Conservation (phyloP, 2,888 invertebrate species). For the Caenorhabditis sp. region DNA sequence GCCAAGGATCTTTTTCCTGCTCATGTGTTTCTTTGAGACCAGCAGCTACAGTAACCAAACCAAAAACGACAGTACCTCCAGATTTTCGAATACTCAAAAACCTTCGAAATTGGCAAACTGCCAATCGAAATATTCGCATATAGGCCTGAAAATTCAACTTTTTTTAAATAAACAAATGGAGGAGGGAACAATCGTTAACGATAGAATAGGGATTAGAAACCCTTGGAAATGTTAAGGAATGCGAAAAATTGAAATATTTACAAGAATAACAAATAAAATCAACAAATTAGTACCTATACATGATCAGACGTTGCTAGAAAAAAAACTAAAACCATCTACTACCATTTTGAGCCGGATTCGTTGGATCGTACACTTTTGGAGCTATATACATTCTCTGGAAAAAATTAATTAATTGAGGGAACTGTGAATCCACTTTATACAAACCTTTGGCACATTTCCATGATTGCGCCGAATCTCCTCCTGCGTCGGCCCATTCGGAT, state of each 20-base stretch:
- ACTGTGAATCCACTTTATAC: too few species aligned
- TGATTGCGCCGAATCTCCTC: conserved; percentile 11
- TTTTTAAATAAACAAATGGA: too few species aligned
- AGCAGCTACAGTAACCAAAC: not conserved
- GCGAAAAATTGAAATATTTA: not conserved
- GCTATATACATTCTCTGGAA: conserved; percentile 23
- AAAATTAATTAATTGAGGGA: conserved; percentile 1
- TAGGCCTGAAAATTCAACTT: too few species aligned
- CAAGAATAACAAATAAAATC: not conserved
- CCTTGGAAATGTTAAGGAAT: too few species aligned
- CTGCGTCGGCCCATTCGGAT: not conserved
- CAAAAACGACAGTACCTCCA: not conserved
- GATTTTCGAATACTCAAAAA: not conserved
- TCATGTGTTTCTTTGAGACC: not conserved
- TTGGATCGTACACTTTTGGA: conserved; percentile 4
- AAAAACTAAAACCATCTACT: conserved; percentile 2
- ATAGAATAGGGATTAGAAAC: too few species aligned
- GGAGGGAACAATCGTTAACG: too few species aligned
- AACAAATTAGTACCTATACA: not conserved
- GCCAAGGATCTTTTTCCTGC: conserved; percentile 45
- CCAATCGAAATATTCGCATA: not conserved
- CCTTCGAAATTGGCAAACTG: not conserved
- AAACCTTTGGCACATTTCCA: conserved; percentile 1
- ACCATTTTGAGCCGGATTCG: not conserved
- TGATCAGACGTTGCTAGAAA: too few species aligned